Evolutionary conservation across 2,113 vertebrate genomes (phyloP).

Genomic region (Hyla sarda): DNA sequence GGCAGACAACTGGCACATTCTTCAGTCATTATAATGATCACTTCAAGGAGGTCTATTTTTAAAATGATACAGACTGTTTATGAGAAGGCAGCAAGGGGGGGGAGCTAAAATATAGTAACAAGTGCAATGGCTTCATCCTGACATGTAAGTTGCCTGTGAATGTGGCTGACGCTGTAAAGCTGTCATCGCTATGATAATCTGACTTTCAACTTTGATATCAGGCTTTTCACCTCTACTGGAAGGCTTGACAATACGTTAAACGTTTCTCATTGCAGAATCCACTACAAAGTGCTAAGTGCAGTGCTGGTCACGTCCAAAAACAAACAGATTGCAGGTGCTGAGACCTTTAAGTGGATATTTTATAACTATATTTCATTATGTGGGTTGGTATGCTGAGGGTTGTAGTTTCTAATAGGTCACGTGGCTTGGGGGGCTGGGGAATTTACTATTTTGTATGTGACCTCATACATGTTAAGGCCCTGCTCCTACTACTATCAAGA

Average conservation of each 20-base stretch:
- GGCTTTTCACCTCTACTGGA: slow-evolving; percentile 21
- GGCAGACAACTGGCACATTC: slow-evolving; percentile 52
- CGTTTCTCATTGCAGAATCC: slow-evolving; percentile 37
- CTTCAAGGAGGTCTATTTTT: slow-evolving; percentile 53
- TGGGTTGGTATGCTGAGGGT: too few relatives aligned
- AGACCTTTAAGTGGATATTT: slow-evolving; percentile 14
- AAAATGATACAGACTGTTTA: slow-evolving; percentile 43
- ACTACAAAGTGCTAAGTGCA: slow-evolving; percentile 36
- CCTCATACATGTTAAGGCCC: too few relatives aligned
- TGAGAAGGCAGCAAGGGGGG: slow-evolving; percentile 43
- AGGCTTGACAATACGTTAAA: slow-evolving; percentile 23
- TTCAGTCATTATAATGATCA: slow-evolving; percentile 47
- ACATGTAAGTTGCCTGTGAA: slow-evolving; percentile 47
- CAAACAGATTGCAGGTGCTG: slow-evolving; percentile 8
- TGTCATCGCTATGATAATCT: slow-evolving; percentile 70
- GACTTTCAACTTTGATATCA: slow-evolving; percentile 16
- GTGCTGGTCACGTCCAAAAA: background rate
- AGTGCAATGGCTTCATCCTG: slow-evolving; percentile 57
- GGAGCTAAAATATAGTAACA: slow-evolving; percentile 32
- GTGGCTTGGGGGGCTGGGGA: too few relatives aligned
- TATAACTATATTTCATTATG: background rate
- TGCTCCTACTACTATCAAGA: too few relatives aligned
- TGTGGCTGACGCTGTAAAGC: slow-evolving; percentile 63
- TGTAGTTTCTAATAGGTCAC: too few relatives aligned
- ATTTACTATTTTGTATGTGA: too few relatives aligned